Evolutionary conservation across 2,888 invertebrate genomes (phyloP).

Genomic region (Steromphala cineraria): DNA sequence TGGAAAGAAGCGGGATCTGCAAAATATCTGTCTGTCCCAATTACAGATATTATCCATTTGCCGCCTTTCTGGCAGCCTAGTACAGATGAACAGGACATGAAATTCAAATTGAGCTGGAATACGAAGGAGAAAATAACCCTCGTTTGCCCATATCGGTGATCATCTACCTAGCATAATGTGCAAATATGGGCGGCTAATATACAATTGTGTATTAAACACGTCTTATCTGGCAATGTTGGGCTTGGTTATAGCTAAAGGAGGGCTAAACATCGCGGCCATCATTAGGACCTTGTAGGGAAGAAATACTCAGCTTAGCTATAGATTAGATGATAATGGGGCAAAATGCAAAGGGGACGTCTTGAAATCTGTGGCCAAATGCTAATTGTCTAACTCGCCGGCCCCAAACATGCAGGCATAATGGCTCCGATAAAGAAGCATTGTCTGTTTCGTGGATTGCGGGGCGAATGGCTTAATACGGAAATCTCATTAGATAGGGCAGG

Average conservation of each 20-base stretch:
- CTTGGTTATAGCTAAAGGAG: constrained; percentile 26
- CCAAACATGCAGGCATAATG: constrained; percentile 47
- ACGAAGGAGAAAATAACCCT: constrained; percentile 11
- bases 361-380: constrained; percentile 40
- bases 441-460: constrained; percentile 26
- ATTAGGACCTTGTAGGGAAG: constrained; percentile 7
- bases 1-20: background rate
- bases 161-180: constrained; percentile 12
- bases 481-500: constrained; percentile 46
- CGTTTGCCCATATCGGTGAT: constrained; percentile 9
- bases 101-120: constrained; percentile 6
- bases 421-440: constrained; percentile 42
- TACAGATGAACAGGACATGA: constrained; percentile 10
- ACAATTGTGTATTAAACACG: constrained; percentile 18
- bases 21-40: constrained; percentile 15
- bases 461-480: constrained; percentile 46
- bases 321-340: constrained; percentile 35
- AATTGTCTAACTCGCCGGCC: constrained; percentile 40
- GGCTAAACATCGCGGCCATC: constrained; percentile 16
- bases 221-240: constrained; percentile 15
- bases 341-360: constrained; percentile 36
- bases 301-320: constrained; percentile 14
- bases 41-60: background rate
- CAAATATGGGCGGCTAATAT: constrained; percentile 10
- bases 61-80: background rate